These are phyloP conservation scores for Pterostichus madidus DNA, from an alignment of 2,888 invertebrate species.

Conservation along the genomic window DNA sequence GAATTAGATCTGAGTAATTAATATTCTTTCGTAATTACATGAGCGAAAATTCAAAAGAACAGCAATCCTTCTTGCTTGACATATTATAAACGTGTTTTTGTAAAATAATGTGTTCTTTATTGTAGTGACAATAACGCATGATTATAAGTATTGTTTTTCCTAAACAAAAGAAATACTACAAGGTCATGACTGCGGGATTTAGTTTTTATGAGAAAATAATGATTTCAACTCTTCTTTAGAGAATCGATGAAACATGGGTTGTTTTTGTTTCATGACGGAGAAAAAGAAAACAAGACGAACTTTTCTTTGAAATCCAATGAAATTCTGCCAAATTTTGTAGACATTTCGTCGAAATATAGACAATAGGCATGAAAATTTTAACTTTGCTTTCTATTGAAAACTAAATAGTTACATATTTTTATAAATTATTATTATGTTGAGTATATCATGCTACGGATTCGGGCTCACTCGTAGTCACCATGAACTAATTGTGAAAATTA, in stretches of 20 bases:
- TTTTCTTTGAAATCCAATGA: not conserved
- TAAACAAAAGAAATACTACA: not conserved
- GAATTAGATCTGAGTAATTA: too few relatives aligned
- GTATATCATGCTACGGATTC: too few relatives aligned
- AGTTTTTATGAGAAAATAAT: not conserved
- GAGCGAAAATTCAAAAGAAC: too few relatives aligned
- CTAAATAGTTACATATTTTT: too few relatives aligned
- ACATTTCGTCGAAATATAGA: slow-evolving; percentile 15
- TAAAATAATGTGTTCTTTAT: not conserved
- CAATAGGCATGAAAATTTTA: too few relatives aligned
- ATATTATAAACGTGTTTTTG: not conserved
- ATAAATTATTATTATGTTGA: too few relatives aligned
- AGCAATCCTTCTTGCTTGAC: not conserved
- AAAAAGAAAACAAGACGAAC: not conserved
- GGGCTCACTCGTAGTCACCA: too few relatives aligned
- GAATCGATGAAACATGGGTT: slow-evolving; percentile 1
- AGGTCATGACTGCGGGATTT: not conserved
- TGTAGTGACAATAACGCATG: not conserved
- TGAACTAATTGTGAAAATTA: too few relatives aligned
- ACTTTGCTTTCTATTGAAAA: too few relatives aligned
- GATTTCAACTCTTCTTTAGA: not conserved
- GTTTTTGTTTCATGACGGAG: not conserved
- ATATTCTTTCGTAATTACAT: too few relatives aligned
- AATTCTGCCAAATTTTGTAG: not conserved
- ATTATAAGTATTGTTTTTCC: not conserved